These are phyloP conservation scores for Pseudochromis fuscus DNA, from an alignment of 2,797 vertebrate genomes.

Conservation along the genomic window DNA sequence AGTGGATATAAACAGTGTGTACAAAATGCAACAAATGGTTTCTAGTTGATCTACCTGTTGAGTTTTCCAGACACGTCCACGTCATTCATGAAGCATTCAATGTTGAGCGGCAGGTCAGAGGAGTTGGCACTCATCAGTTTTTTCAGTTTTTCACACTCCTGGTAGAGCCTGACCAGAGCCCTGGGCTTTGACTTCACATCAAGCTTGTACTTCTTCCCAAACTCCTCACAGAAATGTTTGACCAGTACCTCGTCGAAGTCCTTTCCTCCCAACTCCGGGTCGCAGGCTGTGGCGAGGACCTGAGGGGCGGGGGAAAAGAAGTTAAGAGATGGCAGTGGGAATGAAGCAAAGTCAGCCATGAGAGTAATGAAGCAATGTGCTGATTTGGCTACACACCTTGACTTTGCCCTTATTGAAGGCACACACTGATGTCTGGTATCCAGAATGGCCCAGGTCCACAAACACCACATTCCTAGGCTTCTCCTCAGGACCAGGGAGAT, in stretches of 20 bases:
- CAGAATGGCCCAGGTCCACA: constrained; percentile 96
- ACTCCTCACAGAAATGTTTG: constrained; percentile 94
- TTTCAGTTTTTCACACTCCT: constrained; percentile 98
- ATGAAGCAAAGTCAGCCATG: not conserved
- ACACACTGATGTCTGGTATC: constrained; percentile 96
- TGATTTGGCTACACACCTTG: constrained; percentile 86
- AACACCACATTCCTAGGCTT: constrained; percentile 98
- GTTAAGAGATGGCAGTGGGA: not conserved
- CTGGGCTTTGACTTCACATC: constrained; percentile 96
- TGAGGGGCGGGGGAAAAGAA: constrained; percentile 63
- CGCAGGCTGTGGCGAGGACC: constrained; percentile 95
- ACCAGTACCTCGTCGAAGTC: constrained; percentile 95
- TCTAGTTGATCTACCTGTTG: constrained; percentile 90
- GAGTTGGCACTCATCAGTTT: constrained; percentile 98
- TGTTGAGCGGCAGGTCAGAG: constrained; percentile 96
- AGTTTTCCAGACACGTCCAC: constrained; percentile 93
- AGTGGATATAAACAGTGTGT: not conserved
- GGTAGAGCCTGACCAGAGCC: constrained; percentile 92
- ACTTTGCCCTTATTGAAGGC: constrained; percentile 99
- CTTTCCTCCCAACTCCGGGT: constrained; percentile 92
- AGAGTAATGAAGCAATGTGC: not conserved
- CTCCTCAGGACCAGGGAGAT: constrained; percentile 94
- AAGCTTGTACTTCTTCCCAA: constrained; percentile 96
- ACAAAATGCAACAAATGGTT: not conserved
- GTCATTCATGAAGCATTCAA: constrained; percentile 99